Base-by-base conservation (phyloP, 2,797 vertebrate species). In the Rhinoraja longicauda region DNA sequence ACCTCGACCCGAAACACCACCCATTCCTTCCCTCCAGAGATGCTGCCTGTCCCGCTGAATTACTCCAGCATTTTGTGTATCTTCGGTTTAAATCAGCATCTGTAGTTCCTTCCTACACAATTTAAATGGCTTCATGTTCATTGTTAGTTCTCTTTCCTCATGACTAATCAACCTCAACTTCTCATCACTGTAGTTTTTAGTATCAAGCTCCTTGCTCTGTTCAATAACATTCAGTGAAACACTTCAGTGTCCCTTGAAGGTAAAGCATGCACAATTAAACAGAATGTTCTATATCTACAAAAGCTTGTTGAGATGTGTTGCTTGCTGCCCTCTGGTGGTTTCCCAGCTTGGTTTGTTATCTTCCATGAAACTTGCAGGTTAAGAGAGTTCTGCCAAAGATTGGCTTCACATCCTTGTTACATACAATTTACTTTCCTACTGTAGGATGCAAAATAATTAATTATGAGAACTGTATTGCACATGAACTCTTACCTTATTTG, bases 311-410 rank as follows among this genome's bases (percentile, higher is more conserved):
- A 4, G 7, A 10, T 9, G 62, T 67, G n/a, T 88, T 1, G 6
- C 67, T 88, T 88, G 59, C 84, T 88, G 84, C 84, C 84, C 84
- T 67, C 84, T 88, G 0, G n/a, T 88, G 84, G n/a, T 2, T 9
- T 2, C 17, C 19, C 24, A n/a, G 6, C 67, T 67, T 67, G n/a
- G 67, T 88, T 13, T 29, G n/a, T 17, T 86, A n/a, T 86, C 0
- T 64, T 6, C 17, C 77, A 39, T 62, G 5, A 7, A 67, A 67
- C 81, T n/a, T 13, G 10, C 5, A 29, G 53, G 53, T 4, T 12
- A 10, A 21, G 45, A 10, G 45, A 57, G 53, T 26, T 57, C 45
- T 24, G 39, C 24, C 79, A 82, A 45, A 82, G 45, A 82, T 10
- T 82, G 79, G 21, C 45, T 82, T 82, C 82, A 53, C 21, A 53